Conservation (phyloP, 2,797 vertebrate genomes). For the Monodelphis domestica region DNA sequence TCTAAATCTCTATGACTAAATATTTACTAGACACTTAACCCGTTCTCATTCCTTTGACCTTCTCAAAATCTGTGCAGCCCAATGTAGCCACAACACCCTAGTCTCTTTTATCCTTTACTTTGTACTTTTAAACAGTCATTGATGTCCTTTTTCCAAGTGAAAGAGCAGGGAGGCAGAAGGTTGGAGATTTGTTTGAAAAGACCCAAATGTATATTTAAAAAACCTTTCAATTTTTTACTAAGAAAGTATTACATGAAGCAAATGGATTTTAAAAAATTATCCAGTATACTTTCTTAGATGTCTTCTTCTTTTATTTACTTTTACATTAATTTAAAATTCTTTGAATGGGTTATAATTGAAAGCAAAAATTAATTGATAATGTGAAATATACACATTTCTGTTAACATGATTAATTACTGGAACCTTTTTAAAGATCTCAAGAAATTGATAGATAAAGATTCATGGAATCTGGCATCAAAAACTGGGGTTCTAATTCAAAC, state of each 20-base stretch:
- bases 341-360: neutral
- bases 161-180: too few relatives aligned
- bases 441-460: neutral
- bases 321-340: neutral
- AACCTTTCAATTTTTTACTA: neutral
- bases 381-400: neutral
- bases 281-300: neutral
- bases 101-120: slow-evolving; percentile 7
- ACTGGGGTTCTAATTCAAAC: neutral
- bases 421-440: neutral
- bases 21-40: slow-evolving; percentile 11
- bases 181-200: neutral
- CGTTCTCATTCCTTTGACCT: neutral
- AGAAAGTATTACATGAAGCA: neutral
- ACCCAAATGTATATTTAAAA: neutral
- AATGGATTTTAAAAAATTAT: neutral
- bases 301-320: neutral
- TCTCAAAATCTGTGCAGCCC: slow-evolving; percentile 27
- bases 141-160: neutral
- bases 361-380: neutral
- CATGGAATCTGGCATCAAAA: neutral
- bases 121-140: neutral
- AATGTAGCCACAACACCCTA: slow-evolving; percentile 5
- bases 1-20: neutral
- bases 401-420: neutral